phyloP scores from a whole-genome alignment of 2,888 invertebrate species.

The Acanthosepion esculentum region DNA sequence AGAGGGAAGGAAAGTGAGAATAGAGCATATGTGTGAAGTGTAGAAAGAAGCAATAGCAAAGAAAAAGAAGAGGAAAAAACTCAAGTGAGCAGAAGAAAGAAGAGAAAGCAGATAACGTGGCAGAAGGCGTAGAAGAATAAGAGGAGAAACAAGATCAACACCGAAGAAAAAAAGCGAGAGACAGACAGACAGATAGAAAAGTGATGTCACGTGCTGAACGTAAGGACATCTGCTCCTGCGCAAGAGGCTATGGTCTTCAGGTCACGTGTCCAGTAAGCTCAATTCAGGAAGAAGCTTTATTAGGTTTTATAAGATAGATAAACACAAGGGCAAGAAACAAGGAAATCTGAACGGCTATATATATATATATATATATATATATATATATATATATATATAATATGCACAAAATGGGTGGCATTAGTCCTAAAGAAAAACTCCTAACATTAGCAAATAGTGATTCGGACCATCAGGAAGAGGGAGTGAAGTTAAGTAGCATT shows the following conservation, averaged over 20 bases:
- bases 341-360: too few relatives aligned
- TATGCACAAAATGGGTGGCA: background rate
- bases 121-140: too few relatives aligned
- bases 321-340: background rate
- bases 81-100: background rate
- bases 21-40: too few relatives aligned
- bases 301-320: background rate
- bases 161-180: background rate
- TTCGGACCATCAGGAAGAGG: conserved; percentile 21
- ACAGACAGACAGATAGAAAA: background rate
- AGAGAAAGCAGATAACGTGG: too few relatives aligned
- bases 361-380: background rate
- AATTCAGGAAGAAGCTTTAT: background rate
- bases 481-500: background rate
- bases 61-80: background rate
- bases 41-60: background rate
- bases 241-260: background rate
- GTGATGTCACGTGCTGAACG: background rate
- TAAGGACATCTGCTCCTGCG: background rate
- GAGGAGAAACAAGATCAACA: background rate
- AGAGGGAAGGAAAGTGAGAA: too few relatives aligned
- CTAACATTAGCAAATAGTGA: conserved; percentile 33
- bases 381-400: background rate
- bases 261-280: background rate
- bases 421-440: background rate